Evolutionary conservation across 2,797 vertebrate genomes (phyloP).

Genomic region (Myotis vivesi): DNA sequence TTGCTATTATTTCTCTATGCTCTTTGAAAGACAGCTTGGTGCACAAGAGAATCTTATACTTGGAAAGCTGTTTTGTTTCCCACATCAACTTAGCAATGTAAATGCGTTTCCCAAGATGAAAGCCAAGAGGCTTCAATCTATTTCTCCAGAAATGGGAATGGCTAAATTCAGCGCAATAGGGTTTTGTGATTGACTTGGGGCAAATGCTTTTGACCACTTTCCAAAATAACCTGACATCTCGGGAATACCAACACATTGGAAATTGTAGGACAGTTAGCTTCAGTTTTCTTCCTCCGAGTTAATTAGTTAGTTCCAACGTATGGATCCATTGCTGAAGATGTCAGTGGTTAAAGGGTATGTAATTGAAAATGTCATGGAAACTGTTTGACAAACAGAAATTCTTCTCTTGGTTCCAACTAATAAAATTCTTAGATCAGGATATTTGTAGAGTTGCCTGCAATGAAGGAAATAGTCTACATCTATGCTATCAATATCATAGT

Average conservation of each 20-base stretch:
- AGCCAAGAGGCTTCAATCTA: background rate
- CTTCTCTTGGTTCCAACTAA: conserved; percentile 20
- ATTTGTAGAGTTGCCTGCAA: background rate
- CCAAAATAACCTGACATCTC: background rate
- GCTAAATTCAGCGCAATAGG: background rate
- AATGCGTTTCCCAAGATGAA: background rate
- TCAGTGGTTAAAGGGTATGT: background rate
- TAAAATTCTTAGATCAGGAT: conserved; percentile 15
- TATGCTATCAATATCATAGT: background rate
- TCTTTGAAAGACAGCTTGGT: conserved; percentile 5
- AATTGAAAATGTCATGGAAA: conserved; percentile 42
- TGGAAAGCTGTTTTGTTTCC: background rate
- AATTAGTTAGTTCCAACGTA: background rate
- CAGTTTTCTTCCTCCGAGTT: background rate
- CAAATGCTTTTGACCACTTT: background rate
- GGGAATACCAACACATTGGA: background rate
- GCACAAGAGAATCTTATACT: background rate
- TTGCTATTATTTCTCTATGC: background rate
- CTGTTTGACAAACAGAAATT: background rate
- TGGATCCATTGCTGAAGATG: background rate
- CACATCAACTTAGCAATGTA: background rate
- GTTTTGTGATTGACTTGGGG: background rate
- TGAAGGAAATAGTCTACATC: background rate
- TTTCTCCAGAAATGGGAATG: background rate
- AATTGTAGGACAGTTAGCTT: conserved; percentile 5